These are phyloP conservation scores for Chloropsis hardwickii DNA, from an alignment of 2,113 vertebrate species.

Conservation along the genomic window DNA sequence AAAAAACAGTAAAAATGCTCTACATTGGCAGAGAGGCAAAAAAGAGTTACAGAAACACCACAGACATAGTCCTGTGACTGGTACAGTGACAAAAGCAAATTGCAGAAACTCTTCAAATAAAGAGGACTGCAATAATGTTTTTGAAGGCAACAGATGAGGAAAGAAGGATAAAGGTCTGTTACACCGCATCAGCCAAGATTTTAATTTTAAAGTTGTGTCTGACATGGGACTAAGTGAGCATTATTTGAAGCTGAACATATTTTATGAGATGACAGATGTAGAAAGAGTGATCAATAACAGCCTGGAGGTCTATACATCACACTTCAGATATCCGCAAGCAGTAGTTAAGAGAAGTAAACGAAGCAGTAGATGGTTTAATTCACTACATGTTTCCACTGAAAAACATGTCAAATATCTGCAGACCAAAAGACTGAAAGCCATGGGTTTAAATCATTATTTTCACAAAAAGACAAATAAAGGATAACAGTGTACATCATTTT, in stretches of 20 bases:
- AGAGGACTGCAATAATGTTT: background rate
- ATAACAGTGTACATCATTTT: background rate
- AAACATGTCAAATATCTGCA: background rate
- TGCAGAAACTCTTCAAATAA: background rate
- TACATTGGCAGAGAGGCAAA: background rate
- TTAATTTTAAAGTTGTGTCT: background rate
- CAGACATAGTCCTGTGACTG: background rate
- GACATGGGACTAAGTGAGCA: background rate
- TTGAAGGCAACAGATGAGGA: background rate
- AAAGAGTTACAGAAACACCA: background rate
- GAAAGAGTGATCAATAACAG: constrained; percentile 16
- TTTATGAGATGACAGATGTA: background rate
- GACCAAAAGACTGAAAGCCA: background rate
- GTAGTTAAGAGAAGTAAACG: background rate
- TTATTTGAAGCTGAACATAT: background rate
- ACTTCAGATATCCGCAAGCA: background rate
- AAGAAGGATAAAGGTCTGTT: background rate
- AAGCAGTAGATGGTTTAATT: background rate
- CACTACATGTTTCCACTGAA: background rate
- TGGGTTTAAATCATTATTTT: background rate
- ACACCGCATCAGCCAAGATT: background rate
- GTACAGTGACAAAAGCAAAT: background rate
- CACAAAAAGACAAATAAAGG: background rate
- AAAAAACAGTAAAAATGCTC: background rate
- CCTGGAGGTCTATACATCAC: background rate